Base-by-base conservation (phyloP, 2,888 invertebrate genomes). In the Chouioia cunea region DNA sequence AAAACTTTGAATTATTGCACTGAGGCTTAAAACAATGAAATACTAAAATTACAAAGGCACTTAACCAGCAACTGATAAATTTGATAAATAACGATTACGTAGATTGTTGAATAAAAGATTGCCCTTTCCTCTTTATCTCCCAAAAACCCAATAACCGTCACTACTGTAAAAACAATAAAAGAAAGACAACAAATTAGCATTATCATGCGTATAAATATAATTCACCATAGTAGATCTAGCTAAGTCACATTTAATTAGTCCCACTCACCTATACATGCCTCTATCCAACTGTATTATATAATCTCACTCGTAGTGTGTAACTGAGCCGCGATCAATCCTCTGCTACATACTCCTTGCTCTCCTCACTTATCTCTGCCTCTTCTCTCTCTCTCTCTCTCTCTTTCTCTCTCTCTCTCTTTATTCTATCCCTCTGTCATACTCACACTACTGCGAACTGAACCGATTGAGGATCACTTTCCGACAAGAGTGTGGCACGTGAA, bases 21-120 rank as follows among this genome's bases (percentile, higher is more conserved):
- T 43, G 47, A 60, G 58, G 54, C 47, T 44, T 20, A 27, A 66
- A 64, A 64, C 22, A 44, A 15, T 52, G 60, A 56, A 27, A 64
- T 64, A 52, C 65, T 48, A 36, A n/a, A 54, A 65, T 23, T 64
- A 43, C 48, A 22, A 62, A 44, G 54, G 53, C 47, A 60, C 23
- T 54, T 10, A 36, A 36, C 10, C 36, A 36, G 36, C 36, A 36
- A 36, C 36, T 12, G 36, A 36, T 36, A 36, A 36, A 36, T 36
- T 36, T 12, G 6, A 36, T 36, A 12, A 36, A 36, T 36, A 36
- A 36, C 36, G 36, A 36, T 36, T 36, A 36, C 36, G 36, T 36
- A 36, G 36, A 36, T 12, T 36, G 36, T 36, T 36, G 36, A 36
- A 36, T 36, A 36, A 36, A 36, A 8, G 36, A 36, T 36, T 36